These are phyloP conservation scores for Heliocidaris tuberculata DNA, from an alignment of 35 echinoderm and acorn worm species.

Conservation along the genomic window DNA sequence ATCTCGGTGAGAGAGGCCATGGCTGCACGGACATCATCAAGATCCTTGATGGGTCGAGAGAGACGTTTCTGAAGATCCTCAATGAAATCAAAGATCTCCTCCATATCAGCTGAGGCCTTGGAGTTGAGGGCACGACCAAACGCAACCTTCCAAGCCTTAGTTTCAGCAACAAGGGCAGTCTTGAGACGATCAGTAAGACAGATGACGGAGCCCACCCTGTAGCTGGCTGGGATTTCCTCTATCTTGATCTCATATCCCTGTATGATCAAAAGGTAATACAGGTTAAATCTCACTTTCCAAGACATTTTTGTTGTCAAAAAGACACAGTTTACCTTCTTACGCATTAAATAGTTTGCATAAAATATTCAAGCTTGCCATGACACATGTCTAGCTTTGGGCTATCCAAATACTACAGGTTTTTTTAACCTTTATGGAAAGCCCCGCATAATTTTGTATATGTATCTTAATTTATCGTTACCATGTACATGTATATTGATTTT, in stretches of 20 bases:
- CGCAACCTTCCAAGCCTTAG: constrained; percentile 92
- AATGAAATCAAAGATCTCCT: constrained; percentile 90
- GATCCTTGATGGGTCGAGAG: constrained; percentile 82
- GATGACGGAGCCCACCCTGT: constrained; percentile 87
- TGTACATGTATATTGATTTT: too few species aligned
- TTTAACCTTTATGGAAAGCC: too few species aligned
- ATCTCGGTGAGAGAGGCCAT: constrained; percentile 87
- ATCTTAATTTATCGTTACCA: too few species aligned
- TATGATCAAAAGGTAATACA: constrained; percentile 14
- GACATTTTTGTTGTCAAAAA: neutral
- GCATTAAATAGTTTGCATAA: neutral
- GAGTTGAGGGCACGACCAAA: constrained; percentile 89
- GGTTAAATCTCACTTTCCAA: neutral
- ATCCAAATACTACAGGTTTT: too few species aligned
- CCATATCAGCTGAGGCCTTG: constrained; percentile 90
- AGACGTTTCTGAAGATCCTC: constrained; percentile 92
- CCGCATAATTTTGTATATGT: too few species aligned
- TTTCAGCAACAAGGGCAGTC: constrained; percentile 73
- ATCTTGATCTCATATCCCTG: constrained; percentile 71
- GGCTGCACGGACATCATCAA: constrained; percentile 86
- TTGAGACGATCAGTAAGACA: constrained; percentile 86
- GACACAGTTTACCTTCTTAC: neutral
- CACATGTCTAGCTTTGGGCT: too few species aligned
- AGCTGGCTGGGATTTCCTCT: constrained; percentile 73
- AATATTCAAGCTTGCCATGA: neutral